Evolutionary conservation across 2,797 vertebrate genomes (phyloP).

Genomic region (Microctenopoma steveboyesi): DNA sequence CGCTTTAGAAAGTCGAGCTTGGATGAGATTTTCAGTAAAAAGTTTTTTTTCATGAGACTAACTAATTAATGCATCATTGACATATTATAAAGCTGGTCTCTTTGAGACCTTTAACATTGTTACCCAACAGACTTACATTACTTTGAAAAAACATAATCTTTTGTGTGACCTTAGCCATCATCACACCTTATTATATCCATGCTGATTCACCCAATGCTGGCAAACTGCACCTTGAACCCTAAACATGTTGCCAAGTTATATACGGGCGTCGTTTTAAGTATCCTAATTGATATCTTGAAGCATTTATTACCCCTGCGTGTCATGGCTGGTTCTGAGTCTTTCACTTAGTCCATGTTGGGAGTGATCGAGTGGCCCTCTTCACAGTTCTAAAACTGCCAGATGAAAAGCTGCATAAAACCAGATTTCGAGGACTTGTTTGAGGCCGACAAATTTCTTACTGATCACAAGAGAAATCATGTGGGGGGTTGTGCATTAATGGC

Average conservation of each 20-base stretch:
- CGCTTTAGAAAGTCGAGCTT: not conserved
- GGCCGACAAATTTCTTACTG: conserved; percentile 30
- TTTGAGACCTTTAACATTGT: conserved; percentile 14
- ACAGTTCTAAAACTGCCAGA: conserved; percentile 54
- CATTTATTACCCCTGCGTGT: conserved; percentile 56
- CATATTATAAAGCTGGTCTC: conserved; percentile 10
- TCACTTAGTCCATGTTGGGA: conserved; percentile 34
- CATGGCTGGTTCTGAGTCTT: conserved; percentile 50
- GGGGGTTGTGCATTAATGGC: conserved; percentile 7
- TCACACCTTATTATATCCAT: conserved; percentile 47
- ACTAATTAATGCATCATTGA: not conserved
- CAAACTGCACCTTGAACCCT: conserved; percentile 36
- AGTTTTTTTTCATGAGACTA: conserved; percentile 13
- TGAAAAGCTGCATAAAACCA: conserved; percentile 36
- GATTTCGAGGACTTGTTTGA: conserved; percentile 6
- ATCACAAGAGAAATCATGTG: conserved; percentile 13
- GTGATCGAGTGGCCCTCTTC: conserved; percentile 72
- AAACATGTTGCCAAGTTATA: conserved; percentile 38
- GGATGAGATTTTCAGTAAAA: conserved; percentile 1
- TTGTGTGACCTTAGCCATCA: conserved; percentile 33
- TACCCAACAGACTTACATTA: not conserved
- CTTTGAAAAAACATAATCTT: conserved; percentile 39
- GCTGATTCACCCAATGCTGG: conserved; percentile 20
- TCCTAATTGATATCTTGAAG: conserved; percentile 60
- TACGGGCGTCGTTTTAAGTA: conserved; percentile 46